Percentiles rank a stretch among this genome's conserved stretches.
Conservation (phyloP, 2,888 invertebrate genomes). For the Tenodera sinensis region DNA sequence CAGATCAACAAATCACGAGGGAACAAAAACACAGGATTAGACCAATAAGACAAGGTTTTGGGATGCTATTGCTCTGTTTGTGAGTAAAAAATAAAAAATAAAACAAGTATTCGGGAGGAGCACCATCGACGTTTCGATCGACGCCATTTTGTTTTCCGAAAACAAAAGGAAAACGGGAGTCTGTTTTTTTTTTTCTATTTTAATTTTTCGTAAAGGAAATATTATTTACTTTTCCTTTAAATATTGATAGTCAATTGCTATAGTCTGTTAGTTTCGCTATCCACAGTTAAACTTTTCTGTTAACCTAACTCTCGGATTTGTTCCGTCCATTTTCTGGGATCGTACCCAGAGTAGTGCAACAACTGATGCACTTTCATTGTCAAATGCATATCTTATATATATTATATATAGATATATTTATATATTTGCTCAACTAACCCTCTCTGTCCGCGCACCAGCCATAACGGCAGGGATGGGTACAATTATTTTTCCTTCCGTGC, state of each 20-base stretch:
- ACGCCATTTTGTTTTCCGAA: slow-evolving; percentile 9
- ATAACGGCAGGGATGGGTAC: background rate
- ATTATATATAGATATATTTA: background rate
- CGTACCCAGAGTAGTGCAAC: background rate
- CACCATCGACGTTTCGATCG: slow-evolving; percentile 23
- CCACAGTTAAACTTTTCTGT: background rate
- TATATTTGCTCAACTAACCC: background rate
- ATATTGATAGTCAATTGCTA: slow-evolving; percentile 30
- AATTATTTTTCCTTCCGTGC: background rate
- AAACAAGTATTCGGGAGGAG: slow-evolving; percentile 5
- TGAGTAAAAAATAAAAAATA: slow-evolving; percentile 3
- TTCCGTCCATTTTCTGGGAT: background rate
- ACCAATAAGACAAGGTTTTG: background rate
- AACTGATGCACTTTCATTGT: background rate
- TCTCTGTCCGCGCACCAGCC: background rate
- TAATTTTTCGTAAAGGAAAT: slow-evolving; percentile 7
- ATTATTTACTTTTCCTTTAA: background rate
- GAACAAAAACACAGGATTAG: background rate
- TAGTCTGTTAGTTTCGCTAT: slow-evolving; percentile 7
- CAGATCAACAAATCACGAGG: background rate
- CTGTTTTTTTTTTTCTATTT: background rate
- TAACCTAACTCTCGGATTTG: background rate
- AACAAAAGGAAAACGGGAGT: slow-evolving; percentile 1
- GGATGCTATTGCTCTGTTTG: slow-evolving; percentile 26
- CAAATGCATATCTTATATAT: background rate